Conservation (phyloP, 2,888 invertebrate species). For the Sepioteuthis lessoniana region DNA sequence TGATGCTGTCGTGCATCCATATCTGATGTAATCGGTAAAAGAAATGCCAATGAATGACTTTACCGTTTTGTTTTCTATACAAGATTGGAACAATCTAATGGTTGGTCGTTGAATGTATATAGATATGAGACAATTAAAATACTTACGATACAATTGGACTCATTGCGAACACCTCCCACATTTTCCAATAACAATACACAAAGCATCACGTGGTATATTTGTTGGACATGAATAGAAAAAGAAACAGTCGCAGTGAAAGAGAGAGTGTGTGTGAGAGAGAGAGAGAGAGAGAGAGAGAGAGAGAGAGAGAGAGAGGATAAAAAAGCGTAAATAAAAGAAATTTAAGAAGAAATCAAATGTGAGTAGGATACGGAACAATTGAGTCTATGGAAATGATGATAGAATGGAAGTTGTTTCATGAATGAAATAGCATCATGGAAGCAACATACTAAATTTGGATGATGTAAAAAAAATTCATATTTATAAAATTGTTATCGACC, state of each 20-base stretch:
- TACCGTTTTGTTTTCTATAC: neutral
- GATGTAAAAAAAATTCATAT: neutral
- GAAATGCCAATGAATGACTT: neutral
- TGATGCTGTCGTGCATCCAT: too few relatives aligned
- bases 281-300: too few relatives aligned
- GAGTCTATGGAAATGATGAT: neutral
- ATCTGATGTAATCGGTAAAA: neutral
- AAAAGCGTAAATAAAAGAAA: too few relatives aligned
- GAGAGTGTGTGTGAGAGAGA: too few relatives aligned
- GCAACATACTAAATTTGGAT: neutral
- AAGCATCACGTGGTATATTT: neutral
- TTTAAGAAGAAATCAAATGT: neutral
- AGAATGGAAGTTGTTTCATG: neutral
- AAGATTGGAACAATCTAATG: neutral
- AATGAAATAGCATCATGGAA: neutral
- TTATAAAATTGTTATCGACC: too few relatives aligned
- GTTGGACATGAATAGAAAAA: neutral
- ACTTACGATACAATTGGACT: slow-evolving; percentile 18
- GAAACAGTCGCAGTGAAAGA: neutral
- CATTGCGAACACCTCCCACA: neutral
- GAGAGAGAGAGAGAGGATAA: too few relatives aligned
- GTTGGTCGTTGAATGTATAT: slow-evolving; percentile 16
- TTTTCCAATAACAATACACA: neutral
- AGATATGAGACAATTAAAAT: slow-evolving; percentile 2
- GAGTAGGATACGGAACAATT: neutral